Evolutionary conservation across 2,888 invertebrate genomes (phyloP), one percentile per base, ranked within the genome.

Genomic region (Lottia gigantea): DNA sequence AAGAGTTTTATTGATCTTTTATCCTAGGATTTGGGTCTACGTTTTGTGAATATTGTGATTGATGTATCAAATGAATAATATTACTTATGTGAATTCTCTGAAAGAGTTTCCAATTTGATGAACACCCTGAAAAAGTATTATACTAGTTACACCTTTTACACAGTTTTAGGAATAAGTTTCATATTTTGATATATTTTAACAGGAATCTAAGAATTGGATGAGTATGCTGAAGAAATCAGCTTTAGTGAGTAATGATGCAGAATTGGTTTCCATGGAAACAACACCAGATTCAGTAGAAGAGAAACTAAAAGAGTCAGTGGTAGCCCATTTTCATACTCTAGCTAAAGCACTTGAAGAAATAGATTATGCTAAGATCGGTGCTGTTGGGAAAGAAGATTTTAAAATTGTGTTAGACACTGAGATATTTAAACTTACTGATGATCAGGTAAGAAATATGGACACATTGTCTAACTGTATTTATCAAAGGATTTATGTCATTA

Each of bases 321-420:
- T 77, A 16, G 76, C 80, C 15, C 78, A 82, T 70, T 80, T 82
- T 66, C 77, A 83, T 71, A 78, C 74, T 62, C 74, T 88, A 8
- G 72, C 82, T 3, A 70, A 76, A 31, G 83, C 83, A 11, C 83
- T 87, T 67, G 74, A 77, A 15, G 85, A 84, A 62, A 71, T 82
- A 1, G 88, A 87, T 74, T 85, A 83, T 72, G 88, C 87, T 62
- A 81, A 81, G 68, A 82, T 86, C 23, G 87, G 87, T 2, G 82
- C 85, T 4, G 76, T 86, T 16, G 78, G 83, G 8, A 79, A 78
- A 66, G 83, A 83, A 8, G 82, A 81, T 66, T 82, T 83, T 67
- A 78, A 75, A 68, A 76, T 77, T 45, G 73, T 86, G 8, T 66
- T 87, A 16, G 76, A 80, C 67, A 82, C 82, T 62, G 75, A 80